phyloP scores from a whole-genome alignment of 2,113 vertebrate species.

The Mesembrinibis cayennensis region DNA sequence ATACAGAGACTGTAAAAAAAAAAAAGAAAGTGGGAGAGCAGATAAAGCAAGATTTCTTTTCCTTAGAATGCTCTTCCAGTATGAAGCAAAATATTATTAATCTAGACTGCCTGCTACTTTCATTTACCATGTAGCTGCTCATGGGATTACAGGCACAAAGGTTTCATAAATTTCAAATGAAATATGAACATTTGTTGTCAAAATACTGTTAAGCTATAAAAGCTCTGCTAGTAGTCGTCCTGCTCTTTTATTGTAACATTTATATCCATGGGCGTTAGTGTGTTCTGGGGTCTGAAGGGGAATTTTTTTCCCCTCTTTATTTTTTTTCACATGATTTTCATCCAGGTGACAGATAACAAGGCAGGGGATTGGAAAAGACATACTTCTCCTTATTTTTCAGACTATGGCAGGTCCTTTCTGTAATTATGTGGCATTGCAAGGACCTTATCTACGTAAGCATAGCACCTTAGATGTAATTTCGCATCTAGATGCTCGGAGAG shows the following conservation, averaged over 20 bases:
- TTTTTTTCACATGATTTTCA: slow-evolving; percentile 36
- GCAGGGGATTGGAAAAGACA: slow-evolving; percentile 35
- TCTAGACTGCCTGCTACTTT: slow-evolving; percentile 83
- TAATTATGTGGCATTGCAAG: slow-evolving; percentile 23
- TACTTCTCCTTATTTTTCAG: slow-evolving; percentile 23
- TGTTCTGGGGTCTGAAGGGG: slow-evolving; percentile 55
- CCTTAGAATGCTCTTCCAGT: slow-evolving; percentile 73
- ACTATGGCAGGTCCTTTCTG: not conserved
- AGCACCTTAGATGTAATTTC: slow-evolving; percentile 17
- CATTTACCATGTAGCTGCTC: slow-evolving; percentile 84
- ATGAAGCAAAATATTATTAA: slow-evolving; percentile 78
- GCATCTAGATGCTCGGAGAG: not conserved
- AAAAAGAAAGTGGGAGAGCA: not conserved
- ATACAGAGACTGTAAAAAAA: slow-evolving; percentile 27
- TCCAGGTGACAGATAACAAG: slow-evolving; percentile 58
- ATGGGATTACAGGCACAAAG: slow-evolving; percentile 85
- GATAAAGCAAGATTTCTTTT: slow-evolving; percentile 71
- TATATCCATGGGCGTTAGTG: slow-evolving; percentile 56
- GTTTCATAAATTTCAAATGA: slow-evolving; percentile 87
- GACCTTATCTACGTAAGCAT: slow-evolving; percentile 31
- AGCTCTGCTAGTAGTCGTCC: slow-evolving; percentile 63
- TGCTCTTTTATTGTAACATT: slow-evolving; percentile 70
- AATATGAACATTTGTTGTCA: slow-evolving; percentile 92
- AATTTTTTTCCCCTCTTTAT: slow-evolving; percentile 19
- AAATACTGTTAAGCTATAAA: slow-evolving; percentile 78